Percentiles rank a stretch among this genome's conserved stretches.
These are phyloP conservation scores for Tichodroma muraria DNA, from an alignment of 2,113 vertebrate species.

Conservation along the genomic window DNA sequence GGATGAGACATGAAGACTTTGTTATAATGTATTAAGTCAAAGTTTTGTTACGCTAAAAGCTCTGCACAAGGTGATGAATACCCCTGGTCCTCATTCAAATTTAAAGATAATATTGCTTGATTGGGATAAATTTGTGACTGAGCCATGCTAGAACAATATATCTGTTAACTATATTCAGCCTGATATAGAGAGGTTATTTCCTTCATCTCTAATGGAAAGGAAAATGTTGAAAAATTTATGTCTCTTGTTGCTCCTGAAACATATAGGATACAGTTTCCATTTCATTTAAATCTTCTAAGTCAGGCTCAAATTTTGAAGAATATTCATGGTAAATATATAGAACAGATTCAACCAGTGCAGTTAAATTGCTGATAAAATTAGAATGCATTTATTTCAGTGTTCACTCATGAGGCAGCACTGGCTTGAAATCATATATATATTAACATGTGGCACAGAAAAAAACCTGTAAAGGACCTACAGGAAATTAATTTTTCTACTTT, in stretches of 20 bases:
- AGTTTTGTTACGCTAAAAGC: background rate
- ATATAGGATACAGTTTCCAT: background rate
- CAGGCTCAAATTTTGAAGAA: background rate
- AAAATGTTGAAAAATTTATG: background rate
- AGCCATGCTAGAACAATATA: background rate
- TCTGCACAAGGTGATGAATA: background rate
- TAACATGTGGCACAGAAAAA: background rate
- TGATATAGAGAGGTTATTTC: background rate
- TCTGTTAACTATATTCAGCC: background rate
- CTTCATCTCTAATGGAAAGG: background rate
- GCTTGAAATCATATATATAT: background rate
- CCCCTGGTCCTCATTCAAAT: background rate
- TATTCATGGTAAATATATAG: background rate
- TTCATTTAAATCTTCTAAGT: background rate
- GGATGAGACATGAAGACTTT: background rate
- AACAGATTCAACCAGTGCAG: background rate
- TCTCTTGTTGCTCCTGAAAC: background rate
- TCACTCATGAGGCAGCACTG: background rate
- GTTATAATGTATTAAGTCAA: background rate
- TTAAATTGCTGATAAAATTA: background rate
- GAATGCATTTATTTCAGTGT: background rate
- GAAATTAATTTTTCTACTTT: slow-evolving; percentile 16
- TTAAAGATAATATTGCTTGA: background rate
- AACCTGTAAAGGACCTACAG: background rate
- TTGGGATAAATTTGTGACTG: background rate